Percentiles rank a stretch among this genome's conserved stretches.
Conservation (phyloP, 2,113 vertebrate species). For the Taxidea taxus region DNA sequence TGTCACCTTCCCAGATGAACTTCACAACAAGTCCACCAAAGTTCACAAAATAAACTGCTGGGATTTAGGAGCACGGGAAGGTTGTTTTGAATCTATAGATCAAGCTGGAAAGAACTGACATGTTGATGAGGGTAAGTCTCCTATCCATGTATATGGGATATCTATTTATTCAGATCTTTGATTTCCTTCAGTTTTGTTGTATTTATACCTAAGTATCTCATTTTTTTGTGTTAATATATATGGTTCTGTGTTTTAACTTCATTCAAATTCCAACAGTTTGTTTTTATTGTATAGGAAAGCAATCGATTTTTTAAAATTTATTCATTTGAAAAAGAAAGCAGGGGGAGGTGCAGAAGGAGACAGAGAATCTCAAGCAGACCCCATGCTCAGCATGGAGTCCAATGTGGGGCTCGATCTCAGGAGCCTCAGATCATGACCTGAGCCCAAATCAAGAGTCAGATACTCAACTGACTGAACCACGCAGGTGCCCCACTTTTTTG, state of each 20-base stretch:
- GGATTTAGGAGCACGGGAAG: background rate
- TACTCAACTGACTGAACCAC: background rate
- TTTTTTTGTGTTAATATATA: background rate
- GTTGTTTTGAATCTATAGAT: background rate
- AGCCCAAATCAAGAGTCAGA: background rate
- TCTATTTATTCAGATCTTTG: background rate
- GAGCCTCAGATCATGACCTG: background rate
- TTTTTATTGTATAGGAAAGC: background rate
- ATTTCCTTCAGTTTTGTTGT: background rate
- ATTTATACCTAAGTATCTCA: background rate
- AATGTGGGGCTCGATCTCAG: background rate
- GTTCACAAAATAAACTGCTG: background rate
- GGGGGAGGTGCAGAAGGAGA: background rate
- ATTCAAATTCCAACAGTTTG: background rate
- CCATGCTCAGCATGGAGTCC: background rate
- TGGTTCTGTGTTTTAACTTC: background rate
- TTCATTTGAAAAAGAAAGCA: background rate
- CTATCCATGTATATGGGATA: background rate
- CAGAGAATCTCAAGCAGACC: background rate
- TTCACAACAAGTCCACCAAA: background rate
- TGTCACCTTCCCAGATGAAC: background rate
- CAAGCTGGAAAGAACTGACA: background rate
- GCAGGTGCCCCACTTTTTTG: background rate
- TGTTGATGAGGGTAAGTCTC: background rate
- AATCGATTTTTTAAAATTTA: background rate